phyloP scores from a whole-genome alignment of 2,113 vertebrate species.

The Rhinopomastus cyanomelas region DNA sequence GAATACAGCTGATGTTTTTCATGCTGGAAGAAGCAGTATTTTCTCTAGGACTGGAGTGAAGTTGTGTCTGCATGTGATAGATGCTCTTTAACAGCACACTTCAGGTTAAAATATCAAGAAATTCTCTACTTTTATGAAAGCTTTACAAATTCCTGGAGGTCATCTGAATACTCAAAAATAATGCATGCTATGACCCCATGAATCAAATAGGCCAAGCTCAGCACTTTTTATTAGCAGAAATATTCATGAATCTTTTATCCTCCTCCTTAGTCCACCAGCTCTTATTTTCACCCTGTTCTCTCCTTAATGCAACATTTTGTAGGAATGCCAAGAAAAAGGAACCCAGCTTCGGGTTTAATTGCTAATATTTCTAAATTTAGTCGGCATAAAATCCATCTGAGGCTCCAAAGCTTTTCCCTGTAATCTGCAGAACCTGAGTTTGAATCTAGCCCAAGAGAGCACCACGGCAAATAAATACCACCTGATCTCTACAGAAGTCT shows the following conservation, averaged over 20 bases:
- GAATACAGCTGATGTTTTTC: not conserved
- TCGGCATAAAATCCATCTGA: constrained; percentile 56
- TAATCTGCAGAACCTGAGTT: constrained; percentile 61
- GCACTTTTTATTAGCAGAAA: constrained; percentile 68
- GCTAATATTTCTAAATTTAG: constrained; percentile 76
- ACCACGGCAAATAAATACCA: constrained; percentile 72
- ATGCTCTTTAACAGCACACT: constrained; percentile 25
- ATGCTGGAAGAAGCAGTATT: not conserved
- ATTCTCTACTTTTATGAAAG: constrained; percentile 38
- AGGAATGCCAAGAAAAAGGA: constrained; percentile 67
- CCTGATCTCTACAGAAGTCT: constrained; percentile 69
- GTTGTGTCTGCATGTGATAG: not conserved
- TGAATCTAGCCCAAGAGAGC: constrained; percentile 58
- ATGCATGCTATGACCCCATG: constrained; percentile 52
- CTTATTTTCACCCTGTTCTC: constrained; percentile 58
- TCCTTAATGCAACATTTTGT: constrained; percentile 70
- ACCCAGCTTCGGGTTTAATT: constrained; percentile 54
- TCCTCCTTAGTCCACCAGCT: constrained; percentile 48
- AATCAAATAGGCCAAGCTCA: constrained; percentile 67
- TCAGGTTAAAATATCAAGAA: constrained; percentile 27
- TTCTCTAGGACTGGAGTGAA: not conserved
- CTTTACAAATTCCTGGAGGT: constrained; percentile 67
- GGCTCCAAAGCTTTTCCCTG: constrained; percentile 40
- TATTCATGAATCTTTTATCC: constrained; percentile 71
- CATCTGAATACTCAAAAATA: constrained; percentile 64